A percentile compares a stretch with the other conserved stretches of the same genome.
Evolutionary conservation across 2,797 vertebrate species (phyloP).

Genomic region (Xiphophorus birchmanni): DNA sequence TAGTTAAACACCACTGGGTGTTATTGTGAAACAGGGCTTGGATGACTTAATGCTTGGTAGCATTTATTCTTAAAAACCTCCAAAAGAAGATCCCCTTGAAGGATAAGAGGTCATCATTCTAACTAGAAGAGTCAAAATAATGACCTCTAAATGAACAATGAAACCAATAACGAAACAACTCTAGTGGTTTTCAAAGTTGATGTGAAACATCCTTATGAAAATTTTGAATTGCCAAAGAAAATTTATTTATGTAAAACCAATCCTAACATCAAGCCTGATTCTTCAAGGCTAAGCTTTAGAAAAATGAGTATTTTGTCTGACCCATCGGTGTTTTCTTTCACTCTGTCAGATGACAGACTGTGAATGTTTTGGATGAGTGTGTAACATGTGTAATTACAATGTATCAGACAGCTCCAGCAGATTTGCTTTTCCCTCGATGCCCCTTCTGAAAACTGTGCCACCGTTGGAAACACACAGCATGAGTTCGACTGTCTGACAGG

Average conservation of each 20-base stretch:
- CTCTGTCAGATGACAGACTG: neutral
- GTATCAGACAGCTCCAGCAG: neutral
- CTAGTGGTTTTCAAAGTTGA: neutral
- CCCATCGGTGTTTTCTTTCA: neutral
- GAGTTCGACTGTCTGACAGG: neutral
- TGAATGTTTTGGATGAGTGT: neutral
- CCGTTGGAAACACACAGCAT: neutral
- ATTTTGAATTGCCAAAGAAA: neutral
- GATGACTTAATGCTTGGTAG: neutral
- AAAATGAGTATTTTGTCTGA: neutral
- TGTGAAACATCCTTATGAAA: neutral
- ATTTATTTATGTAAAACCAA: neutral
- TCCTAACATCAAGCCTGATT: neutral
- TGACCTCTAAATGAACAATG: too few relatives aligned
- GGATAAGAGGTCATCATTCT: too few relatives aligned
- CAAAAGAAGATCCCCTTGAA: neutral
- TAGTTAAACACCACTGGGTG: neutral
- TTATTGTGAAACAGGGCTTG: neutral
- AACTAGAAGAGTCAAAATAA: too few relatives aligned
- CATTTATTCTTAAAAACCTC: neutral
- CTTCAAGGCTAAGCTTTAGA: neutral
- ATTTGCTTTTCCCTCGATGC: neutral
- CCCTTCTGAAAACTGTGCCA: neutral
- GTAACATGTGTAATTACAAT: neutral
- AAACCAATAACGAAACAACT: neutral